These are phyloP conservation scores for Phocides pigmalion DNA, from an alignment of 1,140 invertebrate genomes.

Conservation along the genomic window DNA sequence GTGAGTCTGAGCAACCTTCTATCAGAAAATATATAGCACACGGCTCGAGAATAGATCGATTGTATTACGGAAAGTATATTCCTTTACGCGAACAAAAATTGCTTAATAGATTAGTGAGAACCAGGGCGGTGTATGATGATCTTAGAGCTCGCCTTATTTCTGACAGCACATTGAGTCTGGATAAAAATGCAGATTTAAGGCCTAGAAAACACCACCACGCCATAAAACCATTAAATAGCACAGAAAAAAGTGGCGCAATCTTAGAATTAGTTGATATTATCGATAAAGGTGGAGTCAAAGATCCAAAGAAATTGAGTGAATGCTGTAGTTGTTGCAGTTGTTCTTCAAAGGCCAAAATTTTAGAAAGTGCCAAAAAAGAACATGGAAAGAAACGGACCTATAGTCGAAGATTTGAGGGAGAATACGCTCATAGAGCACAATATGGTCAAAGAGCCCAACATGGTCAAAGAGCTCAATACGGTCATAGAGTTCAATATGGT, in stretches of 20 bases:
- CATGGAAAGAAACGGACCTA: not conserved
- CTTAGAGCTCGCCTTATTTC: conserved; percentile 52
- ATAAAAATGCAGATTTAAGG: conserved; percentile 40
- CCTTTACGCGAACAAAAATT: conserved; percentile 54
- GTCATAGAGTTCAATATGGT: too few species aligned
- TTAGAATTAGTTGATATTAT: conserved; percentile 49
- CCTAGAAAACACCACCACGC: conserved; percentile 30
- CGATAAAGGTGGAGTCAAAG: conserved; percentile 47
- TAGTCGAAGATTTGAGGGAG: not conserved
- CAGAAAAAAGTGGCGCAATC: conserved; percentile 43
- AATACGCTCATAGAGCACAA: too few species aligned
- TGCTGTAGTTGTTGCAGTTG: conserved; percentile 61
- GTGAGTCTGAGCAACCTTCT: conserved; percentile 43
- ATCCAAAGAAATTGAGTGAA: conserved; percentile 45
- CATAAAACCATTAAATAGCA: conserved; percentile 30
- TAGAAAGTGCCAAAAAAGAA: not conserved
- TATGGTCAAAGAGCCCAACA: too few species aligned
- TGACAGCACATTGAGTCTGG: conserved; percentile 45
- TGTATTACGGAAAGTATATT: conserved; percentile 53
- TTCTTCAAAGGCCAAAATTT: conserved; percentile 31
- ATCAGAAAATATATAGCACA: conserved; percentile 40
- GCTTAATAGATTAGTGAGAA: conserved; percentile 52
- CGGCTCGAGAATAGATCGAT: conserved; percentile 49
- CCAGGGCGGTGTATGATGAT: conserved; percentile 59
- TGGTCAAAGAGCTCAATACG: too few species aligned